Percentiles rank a stretch among this genome's conserved stretches.
phyloP scores from a whole-genome alignment of 2,888 invertebrate species.

The Agrilus mali region DNA sequence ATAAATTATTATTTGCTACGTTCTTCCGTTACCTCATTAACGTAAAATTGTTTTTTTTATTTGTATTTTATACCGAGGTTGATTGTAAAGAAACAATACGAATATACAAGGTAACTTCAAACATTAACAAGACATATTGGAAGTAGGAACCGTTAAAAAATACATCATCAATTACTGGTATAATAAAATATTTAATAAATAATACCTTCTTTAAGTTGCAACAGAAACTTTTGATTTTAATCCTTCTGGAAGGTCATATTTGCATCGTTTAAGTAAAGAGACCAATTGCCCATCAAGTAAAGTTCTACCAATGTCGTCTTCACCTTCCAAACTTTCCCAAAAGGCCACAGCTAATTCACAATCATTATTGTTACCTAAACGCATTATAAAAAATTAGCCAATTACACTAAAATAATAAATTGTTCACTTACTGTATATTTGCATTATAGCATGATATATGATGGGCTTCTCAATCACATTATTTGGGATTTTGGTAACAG shows the following conservation, averaged over 20 bases:
- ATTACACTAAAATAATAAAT: background rate
- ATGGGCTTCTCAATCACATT: constrained; percentile 28
- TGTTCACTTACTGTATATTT: constrained; percentile 37
- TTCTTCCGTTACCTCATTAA: too few relatives aligned
- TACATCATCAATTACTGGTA: too few relatives aligned
- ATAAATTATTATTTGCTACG: too few relatives aligned
- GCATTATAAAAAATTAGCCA: background rate
- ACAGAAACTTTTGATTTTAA: background rate
- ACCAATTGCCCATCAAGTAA: constrained; percentile 26
- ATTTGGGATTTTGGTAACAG: constrained; percentile 16
- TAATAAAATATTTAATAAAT: too few relatives aligned
- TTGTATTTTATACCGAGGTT: too few relatives aligned
- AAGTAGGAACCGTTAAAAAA: too few relatives aligned
- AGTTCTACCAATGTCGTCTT: constrained; percentile 32
- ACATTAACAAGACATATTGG: too few relatives aligned
- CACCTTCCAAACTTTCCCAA: constrained; percentile 38
- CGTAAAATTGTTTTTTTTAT: too few relatives aligned
- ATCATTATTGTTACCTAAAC: constrained; percentile 38
- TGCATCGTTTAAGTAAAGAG: constrained; percentile 12
- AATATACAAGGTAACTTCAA: too few relatives aligned
- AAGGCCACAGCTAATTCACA: constrained; percentile 33
- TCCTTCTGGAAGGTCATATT: constrained; percentile 12
- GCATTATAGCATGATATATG: constrained; percentile 38
- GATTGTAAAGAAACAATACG: too few relatives aligned
- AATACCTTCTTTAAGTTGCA: too few relatives aligned